Evolutionary conservation across 2,888 invertebrate genomes (phyloP).

Genomic region (Graphium colonna): DNA sequence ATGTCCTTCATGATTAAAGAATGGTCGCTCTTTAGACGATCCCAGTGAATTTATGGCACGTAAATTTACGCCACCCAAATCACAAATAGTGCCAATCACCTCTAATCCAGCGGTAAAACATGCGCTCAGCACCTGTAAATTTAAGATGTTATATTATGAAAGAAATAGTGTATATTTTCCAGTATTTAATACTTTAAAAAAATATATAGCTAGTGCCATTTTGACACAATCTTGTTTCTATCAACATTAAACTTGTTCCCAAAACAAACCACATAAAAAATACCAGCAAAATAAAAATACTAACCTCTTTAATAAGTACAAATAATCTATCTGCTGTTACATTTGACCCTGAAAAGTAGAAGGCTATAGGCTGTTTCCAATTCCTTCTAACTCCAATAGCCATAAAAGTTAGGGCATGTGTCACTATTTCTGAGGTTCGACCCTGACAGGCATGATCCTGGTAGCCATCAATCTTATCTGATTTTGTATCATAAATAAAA

Average conservation of each 20-base stretch:
- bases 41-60: background rate
- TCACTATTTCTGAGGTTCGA: background rate
- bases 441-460: constrained; percentile 20
- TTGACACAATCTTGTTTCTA: no score
- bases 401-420: constrained; percentile 12
- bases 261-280: no score
- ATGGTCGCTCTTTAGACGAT: background rate
- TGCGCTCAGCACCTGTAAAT: constrained; percentile 8
- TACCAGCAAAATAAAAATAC: no score
- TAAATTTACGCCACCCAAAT: background rate
- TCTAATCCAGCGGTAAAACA: constrained; percentile 9
- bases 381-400: constrained; percentile 1
- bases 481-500: constrained; percentile 13
- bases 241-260: no score
- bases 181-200: background rate
- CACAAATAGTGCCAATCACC: constrained; percentile 7
- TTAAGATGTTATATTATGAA: no score
- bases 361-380: constrained; percentile 12
- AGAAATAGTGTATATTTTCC: no score
- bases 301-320: constrained; percentile 13
- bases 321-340: constrained; percentile 19
- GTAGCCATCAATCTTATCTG: constrained; percentile 15
- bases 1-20: constrained; percentile 9
- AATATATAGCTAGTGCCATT: no score
- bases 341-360: constrained; percentile 10